Evolutionary conservation across 2,888 invertebrate genomes (phyloP).

Genomic region (Caenorhabditis angaria): DNA sequence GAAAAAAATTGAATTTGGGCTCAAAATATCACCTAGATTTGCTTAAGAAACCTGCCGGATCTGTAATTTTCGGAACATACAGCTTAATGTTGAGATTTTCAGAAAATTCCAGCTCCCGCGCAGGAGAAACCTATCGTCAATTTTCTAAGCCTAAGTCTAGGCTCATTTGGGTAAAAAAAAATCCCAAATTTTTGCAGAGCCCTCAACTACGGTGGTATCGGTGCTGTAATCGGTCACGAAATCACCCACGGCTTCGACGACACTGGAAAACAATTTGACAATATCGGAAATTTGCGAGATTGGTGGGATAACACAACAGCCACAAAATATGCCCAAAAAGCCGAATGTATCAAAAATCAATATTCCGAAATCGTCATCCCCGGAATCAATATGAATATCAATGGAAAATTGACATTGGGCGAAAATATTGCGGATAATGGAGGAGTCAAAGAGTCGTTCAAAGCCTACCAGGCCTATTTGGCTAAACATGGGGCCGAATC

Average conservation of each 20-base stretch:
- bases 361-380: slow-evolving; percentile 76
- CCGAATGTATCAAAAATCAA: slow-evolving; percentile 88
- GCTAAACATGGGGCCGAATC: slow-evolving; percentile 56
- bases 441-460: slow-evolving; percentile 66
- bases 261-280: slow-evolving; percentile 92
- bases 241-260: slow-evolving; percentile 72
- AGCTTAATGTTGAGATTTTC: no score
- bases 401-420: slow-evolving; percentile 72
- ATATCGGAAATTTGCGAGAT: slow-evolving; percentile 89
- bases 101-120: no score
- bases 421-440: slow-evolving; percentile 73
- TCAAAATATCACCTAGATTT: neutral
- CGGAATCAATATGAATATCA: slow-evolving; percentile 55
- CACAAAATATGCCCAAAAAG: slow-evolving; percentile 84
- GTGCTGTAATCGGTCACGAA: slow-evolving; percentile 72
- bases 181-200: slow-evolving; percentile 76
- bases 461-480: slow-evolving; percentile 68
- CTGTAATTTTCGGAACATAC: neutral
- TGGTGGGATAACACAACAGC: slow-evolving; percentile 98
- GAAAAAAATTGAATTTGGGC: neutral
- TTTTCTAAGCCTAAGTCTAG: no score
- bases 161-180: slow-evolving; percentile 2
- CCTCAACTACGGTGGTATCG: slow-evolving; percentile 79
- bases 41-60: no score
- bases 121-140: no score